Base-by-base conservation (phyloP, 2,797 vertebrate species). In the Tokudaia muenninki region DNA sequence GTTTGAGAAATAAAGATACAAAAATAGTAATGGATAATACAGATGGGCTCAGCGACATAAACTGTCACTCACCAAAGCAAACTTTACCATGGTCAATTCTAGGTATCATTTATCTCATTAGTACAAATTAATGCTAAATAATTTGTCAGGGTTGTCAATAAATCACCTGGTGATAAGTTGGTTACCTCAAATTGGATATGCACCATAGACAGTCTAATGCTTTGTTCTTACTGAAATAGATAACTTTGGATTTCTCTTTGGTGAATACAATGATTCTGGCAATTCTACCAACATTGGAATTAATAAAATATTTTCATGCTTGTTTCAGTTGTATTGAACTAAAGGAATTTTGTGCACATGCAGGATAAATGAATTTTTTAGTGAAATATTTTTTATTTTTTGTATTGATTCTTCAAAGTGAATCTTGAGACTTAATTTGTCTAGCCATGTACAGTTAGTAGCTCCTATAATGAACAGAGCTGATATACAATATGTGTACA, bases 151-250 rank as follows among this genome's bases (percentile, higher is more conserved):
- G 83, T 77, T 59, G 19, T 86, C 22, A 63, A 10, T 67, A n/a
- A 92, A n/a, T 22, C 21, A 87, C 19, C 9, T 44, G n/a, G 47
- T 79, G 13, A 44, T 41, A 55, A 41, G 16, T 41, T 55, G 26
- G 21, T 82, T 67, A 44, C 12, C 26, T 34, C 44, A 50, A 24
- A 70, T 31, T 87, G 29, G 21, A 67, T 70, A 41, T 22, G 29
- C 29, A 79, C 16, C 21, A 70, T 44, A 31, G 47, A 84, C 24
- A 11, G 17, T 26, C 34, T 57, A 75, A 83, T 78, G 12, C 14
- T 87, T 87, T 65, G 13, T 83, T 92, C 44, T 86, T 86, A 52
- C 6, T 52, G 57, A 86, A 92, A 78, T 65, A 86, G n/a, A 24
- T 63, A 52, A 12, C 7, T 86, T 5, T 31, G 14, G 17, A 24